Percentiles rank a stretch among this genome's conserved stretches.
These are phyloP conservation scores for Pavo muticus DNA, from an alignment of 2,113 vertebrate genomes.

Conservation along the genomic window DNA sequence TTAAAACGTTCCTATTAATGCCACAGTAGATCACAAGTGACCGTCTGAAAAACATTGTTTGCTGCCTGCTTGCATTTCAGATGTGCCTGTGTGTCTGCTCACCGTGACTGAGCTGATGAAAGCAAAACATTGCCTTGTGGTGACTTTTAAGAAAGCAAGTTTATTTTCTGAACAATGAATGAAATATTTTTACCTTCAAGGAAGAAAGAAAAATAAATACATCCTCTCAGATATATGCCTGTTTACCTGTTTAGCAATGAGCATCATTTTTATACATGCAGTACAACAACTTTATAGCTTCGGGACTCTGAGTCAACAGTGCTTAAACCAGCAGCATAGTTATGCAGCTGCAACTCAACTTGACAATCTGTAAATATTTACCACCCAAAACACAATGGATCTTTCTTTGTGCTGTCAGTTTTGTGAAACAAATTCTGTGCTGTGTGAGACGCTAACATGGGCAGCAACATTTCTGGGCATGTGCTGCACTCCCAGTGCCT, in stretches of 20 bases:
- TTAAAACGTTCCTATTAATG: background rate
- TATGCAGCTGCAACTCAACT: background rate
- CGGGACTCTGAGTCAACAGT: background rate
- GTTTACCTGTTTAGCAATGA: background rate
- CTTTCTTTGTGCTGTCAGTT: conserved; percentile 41
- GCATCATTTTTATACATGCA: conserved; percentile 1
- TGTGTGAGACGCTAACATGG: background rate
- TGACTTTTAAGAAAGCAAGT: background rate
- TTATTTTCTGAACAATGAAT: background rate
- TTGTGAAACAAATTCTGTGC: background rate
- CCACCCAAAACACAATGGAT: background rate
- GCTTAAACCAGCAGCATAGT: background rate
- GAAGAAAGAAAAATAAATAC: background rate
- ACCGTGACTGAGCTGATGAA: background rate
- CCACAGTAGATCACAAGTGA: background rate
- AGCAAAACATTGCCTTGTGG: background rate
- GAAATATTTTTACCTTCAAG: background rate
- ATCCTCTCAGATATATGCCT: background rate
- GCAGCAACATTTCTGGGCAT: background rate
- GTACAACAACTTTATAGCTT: conserved; percentile 38
- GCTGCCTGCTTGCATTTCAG: background rate
- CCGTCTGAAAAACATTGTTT: background rate
- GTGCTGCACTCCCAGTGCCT: background rate
- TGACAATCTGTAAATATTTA: conserved; percentile 51
- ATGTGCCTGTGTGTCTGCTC: background rate